phyloP scores from a whole-genome alignment of 2,888 invertebrate species.

The Cryptops parisi region DNA sequence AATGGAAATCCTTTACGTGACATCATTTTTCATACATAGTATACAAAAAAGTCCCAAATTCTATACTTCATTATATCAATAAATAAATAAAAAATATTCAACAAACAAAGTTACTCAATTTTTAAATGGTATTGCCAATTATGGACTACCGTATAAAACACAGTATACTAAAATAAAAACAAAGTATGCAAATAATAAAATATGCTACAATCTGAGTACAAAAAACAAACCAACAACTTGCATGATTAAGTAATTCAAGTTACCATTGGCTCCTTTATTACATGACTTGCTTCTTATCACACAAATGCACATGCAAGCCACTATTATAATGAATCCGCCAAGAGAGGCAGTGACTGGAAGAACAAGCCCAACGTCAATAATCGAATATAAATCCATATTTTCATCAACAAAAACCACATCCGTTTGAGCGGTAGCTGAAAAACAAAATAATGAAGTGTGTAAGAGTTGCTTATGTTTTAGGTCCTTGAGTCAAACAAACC shows the following conservation, averaged over 20 bases:
- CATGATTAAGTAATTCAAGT: neutral
- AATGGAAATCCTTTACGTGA: too few species aligned
- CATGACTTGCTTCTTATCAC: neutral
- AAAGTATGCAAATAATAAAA: too few species aligned
- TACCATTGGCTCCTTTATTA: constrained; percentile 6
- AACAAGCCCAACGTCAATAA: constrained; percentile 10
- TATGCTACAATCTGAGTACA: neutral
- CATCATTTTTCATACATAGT: too few species aligned
- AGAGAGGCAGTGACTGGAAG: constrained; percentile 11
- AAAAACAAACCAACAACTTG: neutral
- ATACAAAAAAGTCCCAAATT: too few species aligned
- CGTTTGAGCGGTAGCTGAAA: constrained; percentile 6
- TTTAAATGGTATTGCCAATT: too few species aligned
- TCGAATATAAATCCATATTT: neutral
- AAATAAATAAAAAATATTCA: too few species aligned
- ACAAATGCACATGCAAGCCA: constrained; percentile 11
- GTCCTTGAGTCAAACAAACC: neutral
- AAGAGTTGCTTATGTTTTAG: too few species aligned
- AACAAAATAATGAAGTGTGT: too few species aligned
- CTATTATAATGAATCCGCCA: constrained; percentile 6
- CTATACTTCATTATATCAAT: too few species aligned
- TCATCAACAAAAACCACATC: constrained; percentile 5
- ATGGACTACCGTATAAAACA: too few species aligned
- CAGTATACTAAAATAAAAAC: too few species aligned
- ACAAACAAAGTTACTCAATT: too few species aligned